Base-by-base conservation (phyloP, 1,140 invertebrate species). In the Tetranychus urticae region DNA sequence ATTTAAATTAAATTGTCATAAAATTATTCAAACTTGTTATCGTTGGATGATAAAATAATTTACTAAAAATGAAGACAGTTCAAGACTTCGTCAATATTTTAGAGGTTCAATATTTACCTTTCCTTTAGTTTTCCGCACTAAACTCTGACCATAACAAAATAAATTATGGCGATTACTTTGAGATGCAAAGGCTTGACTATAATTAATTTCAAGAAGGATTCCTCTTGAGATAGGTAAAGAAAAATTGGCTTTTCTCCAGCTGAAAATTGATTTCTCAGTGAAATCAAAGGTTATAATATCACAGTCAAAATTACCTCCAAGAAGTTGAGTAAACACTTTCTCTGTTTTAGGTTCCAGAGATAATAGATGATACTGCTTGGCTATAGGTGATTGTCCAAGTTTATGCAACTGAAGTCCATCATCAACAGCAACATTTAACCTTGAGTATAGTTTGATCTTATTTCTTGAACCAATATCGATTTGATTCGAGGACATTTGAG, bases 201-300 rank as follows among this genome's bases (percentile, higher is more conserved):
- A 63, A 58, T 63, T 63, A n/a, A 63, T 50, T 61, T 63, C 62
- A 14, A 63, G 47, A 42, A 58, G 47, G n/a, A 60, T 60, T 35
- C 59, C 62, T 61, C 58, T 60, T 13, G 58, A 45, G 12, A 56
- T 56, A 1, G 62, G 62, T 55, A 63, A 4, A 35, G 58, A 56
- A 63, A 63, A 63, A 42, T 63, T 63, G 6, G 62, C 52, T 50
- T 60, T 63, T 33, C 55, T 36, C 8, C n/a, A 23, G n/a, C 36
- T 60, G 34, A 47, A 14, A 45, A 47, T 46, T 45, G 35, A 50
- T 47, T n/a, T 61, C n/a, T 56, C 39, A n/a, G 31, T 60, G 5
- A 61, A 63, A 23, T 31, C 52, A 50, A 63, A 63, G 2, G 56
- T 60, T 8, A 63, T 39, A 14, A 63, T 47, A 52, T 63, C 62